Base-by-base conservation (phyloP, 2,113 vertebrate genomes). In the Pogonocichla stellata region DNA sequence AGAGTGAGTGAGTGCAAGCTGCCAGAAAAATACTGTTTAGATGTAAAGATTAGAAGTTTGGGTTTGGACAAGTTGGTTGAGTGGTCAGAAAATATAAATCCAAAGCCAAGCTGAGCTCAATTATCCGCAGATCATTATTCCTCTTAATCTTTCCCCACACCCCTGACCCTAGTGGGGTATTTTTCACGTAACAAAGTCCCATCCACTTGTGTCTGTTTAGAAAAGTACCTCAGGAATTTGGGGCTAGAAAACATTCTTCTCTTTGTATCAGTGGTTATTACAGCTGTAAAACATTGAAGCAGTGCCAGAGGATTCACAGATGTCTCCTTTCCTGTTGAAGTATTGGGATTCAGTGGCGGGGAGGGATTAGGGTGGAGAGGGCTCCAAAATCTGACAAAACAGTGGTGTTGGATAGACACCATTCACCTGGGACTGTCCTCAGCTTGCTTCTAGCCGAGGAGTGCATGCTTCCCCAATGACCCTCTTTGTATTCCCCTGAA, bases 271-370 rank as follows among this genome's bases (percentile, higher is more conserved):
- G 96, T 95, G 93, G 96, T 98, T 98, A 96, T 98, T 96, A 95
- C 97, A 98, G 97, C 97, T 98, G 97, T 97, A 92, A 97, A 91
- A 95, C 94, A 92, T 82, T 72, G 97, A 96, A 91, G 69, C 74
- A 20, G 29, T 64, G 92, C 96, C 97, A 97, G 96, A 94, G 73
- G 95, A 96, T 96, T 97, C 91, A 95, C 96, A 98, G 96, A 96
- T 98, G 96, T 96, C 92, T 98, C 90, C 90, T 96, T 97, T 97
- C 93, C 96, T 84, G 67, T 80, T 75, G 97, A 96, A 87, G 86
- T 96, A 71, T 88, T 81, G 38, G 65, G 95, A 95, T 56, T 17
- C 4, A 1, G 48, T 54, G 12, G 12, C 10, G 8, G 22, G 89
- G 62, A 88, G 80, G 47, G 16, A 38, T 43, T 42, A 89, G 75